Conservation (phyloP, 30 jellyfish, hydroid and myxozoan genomes). For the Aurelia aurita complex sp. Pacific region DNA sequence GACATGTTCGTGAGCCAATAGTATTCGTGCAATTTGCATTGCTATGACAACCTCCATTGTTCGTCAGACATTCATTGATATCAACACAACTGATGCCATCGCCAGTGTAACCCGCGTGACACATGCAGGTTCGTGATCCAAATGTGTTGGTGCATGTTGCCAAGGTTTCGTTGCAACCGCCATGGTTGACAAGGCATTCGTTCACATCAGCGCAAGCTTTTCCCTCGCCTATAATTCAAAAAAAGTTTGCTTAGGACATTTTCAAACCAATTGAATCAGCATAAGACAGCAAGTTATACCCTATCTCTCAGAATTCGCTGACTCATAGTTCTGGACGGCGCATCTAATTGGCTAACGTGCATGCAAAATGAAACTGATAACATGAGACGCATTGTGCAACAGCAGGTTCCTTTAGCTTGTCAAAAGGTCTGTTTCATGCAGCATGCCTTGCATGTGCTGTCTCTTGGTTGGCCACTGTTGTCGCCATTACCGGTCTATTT, state of each 20-base stretch:
- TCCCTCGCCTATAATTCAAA: constrained; percentile 25
- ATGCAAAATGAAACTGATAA: too few species aligned
- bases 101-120: constrained; percentile 62
- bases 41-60: constrained; percentile 42
- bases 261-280: background rate
- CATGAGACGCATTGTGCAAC: background rate
- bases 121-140: constrained; percentile 60
- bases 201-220: constrained; percentile 44
- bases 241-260: background rate
- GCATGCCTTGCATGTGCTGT: too few species aligned
- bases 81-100: constrained; percentile 63
- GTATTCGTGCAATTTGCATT: constrained; percentile 64
- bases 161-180: constrained; percentile 22
- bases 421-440: too few species aligned
- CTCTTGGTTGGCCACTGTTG: too few species aligned
- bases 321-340: too few species aligned
- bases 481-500: too few species aligned
- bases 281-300: too few species aligned
- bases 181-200: constrained; percentile 47
- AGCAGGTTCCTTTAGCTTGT: too few species aligned
- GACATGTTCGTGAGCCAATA: constrained; percentile 43
- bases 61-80: constrained; percentile 62
- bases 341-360: too few species aligned
- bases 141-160: constrained; percentile 57
- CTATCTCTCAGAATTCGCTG: too few species aligned